These are phyloP conservation scores for Alosa sapidissima DNA, from an alignment of 2,797 vertebrate genomes.

Conservation along the genomic window DNA sequence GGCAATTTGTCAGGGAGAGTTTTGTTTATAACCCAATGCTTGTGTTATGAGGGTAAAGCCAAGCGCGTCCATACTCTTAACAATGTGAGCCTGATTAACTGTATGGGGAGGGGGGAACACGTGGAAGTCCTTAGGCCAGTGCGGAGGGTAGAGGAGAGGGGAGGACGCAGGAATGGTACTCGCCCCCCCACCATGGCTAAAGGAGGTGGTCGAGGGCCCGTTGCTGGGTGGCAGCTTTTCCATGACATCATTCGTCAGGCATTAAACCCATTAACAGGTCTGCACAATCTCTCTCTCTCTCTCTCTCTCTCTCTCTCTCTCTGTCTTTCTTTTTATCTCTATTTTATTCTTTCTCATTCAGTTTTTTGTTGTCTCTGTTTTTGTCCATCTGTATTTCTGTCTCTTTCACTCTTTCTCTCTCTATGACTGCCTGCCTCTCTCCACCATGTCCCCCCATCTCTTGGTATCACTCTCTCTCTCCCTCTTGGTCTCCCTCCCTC, in stretches of 20 bases:
- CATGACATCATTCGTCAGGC: constrained; percentile 69
- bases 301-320: not conserved
- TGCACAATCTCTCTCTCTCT: constrained; percentile 31
- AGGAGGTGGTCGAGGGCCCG: constrained; percentile 43
- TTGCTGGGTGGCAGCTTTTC: constrained; percentile 62
- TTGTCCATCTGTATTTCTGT: not conserved
- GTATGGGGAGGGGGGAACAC: constrained; percentile 30
- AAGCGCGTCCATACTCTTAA: constrained; percentile 27
- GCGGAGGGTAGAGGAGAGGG: constrained; percentile 1
- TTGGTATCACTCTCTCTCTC: constrained; percentile 16
- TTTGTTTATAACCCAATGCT: constrained; percentile 25
- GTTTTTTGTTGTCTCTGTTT: not conserved
- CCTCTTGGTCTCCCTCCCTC: constrained; percentile 23
- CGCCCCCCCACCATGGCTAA: constrained; percentile 44
- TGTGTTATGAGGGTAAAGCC: constrained; percentile 23
- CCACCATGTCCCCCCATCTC: constrained; percentile 32
- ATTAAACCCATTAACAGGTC: constrained; percentile 59
- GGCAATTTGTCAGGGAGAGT: constrained; percentile 22
- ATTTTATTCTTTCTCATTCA: not conserved
- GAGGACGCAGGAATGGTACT: constrained; percentile 13
- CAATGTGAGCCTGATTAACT: constrained; percentile 35
- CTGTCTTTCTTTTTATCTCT: not conserved
- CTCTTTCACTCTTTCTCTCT: not conserved
- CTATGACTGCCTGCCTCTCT: not conserved
- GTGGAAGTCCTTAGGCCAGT: constrained; percentile 36